These are phyloP conservation scores for Anniella stebbinsi DNA, from an alignment of 2,797 vertebrate genomes.

Conservation along the genomic window DNA sequence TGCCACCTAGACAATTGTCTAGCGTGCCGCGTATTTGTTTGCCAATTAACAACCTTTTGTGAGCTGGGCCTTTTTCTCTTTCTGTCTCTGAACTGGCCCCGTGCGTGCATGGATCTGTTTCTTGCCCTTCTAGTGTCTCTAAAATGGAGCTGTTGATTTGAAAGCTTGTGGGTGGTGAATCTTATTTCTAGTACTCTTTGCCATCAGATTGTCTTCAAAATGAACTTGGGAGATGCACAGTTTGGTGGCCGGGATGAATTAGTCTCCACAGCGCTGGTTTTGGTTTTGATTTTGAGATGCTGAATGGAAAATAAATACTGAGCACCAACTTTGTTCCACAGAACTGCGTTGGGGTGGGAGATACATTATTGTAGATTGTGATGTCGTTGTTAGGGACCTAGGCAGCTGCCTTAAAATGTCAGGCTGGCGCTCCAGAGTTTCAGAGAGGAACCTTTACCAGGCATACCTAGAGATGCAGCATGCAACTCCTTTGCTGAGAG, in stretches of 20 bases:
- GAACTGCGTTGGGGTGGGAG: not conserved
- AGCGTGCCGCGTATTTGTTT: not conserved
- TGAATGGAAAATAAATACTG: not conserved
- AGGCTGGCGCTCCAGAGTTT: too few relatives aligned
- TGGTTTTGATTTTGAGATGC: not conserved
- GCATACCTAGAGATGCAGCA: too few relatives aligned
- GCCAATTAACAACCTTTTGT: conserved; percentile 13
- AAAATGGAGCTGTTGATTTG: not conserved
- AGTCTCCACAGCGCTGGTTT: too few relatives aligned
- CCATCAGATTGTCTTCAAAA: not conserved
- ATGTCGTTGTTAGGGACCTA: not conserved
- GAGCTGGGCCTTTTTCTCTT: not conserved
- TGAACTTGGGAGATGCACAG: not conserved
- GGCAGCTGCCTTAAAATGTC: too few relatives aligned
- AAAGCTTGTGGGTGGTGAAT: not conserved
- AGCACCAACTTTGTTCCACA: too few relatives aligned
- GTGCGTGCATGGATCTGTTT: not conserved
- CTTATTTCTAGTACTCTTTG: not conserved
- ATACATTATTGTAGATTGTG: not conserved
- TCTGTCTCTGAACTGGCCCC: not conserved
- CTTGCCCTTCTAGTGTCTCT: not conserved
- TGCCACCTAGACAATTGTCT: not conserved
- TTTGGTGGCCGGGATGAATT: not conserved
- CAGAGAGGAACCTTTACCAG: too few relatives aligned
- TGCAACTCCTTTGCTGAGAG: too few relatives aligned